A percentile compares a stretch with the other conserved stretches of the same genome.
Conservation (phyloP, 2,888 invertebrate species). For the Meloe dianella region DNA sequence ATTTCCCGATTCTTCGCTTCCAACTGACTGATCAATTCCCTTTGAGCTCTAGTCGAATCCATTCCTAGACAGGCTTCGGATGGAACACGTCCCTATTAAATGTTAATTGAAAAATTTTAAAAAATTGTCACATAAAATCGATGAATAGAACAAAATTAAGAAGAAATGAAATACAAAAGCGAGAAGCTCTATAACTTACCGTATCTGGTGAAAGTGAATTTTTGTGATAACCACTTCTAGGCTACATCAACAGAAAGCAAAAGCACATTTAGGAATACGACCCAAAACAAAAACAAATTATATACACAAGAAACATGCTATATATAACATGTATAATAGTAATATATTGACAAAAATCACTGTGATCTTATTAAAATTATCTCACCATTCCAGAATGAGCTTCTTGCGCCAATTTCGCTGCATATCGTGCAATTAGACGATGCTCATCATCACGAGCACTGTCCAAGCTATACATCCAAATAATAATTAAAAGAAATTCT, state of each 20-base stretch:
- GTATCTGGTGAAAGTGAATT: constrained; percentile 68
- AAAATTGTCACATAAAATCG: neutral
- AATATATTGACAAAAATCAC: too few species aligned
- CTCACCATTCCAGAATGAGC: constrained; percentile 73
- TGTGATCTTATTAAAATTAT: constrained; percentile 29
- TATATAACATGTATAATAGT: constrained; percentile 19
- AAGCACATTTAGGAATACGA: constrained; percentile 52
- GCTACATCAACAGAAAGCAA: constrained; percentile 61
- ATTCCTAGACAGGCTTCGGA: constrained; percentile 77
- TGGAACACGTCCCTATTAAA: constrained; percentile 73
- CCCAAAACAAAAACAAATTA: constrained; percentile 36
- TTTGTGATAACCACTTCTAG: constrained; percentile 65
- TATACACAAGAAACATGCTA: constrained; percentile 39
- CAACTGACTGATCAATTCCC: constrained; percentile 89
- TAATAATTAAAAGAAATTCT: constrained; percentile 14
- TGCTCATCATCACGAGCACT: constrained; percentile 85
- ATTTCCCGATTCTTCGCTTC: constrained; percentile 96
- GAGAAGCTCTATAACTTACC: constrained; percentile 57
- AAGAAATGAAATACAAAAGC: constrained; percentile 20
- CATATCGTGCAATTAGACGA: constrained; percentile 94
- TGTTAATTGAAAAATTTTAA: constrained; percentile 19
- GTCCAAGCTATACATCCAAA: constrained; percentile 52
- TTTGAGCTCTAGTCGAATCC: constrained; percentile 87
- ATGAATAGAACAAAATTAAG: constrained; percentile 15
- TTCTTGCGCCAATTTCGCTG: constrained; percentile 93